Base-by-base conservation (phyloP, 2,888 invertebrate species). In the Leptodirus hochenwartii region DNA sequence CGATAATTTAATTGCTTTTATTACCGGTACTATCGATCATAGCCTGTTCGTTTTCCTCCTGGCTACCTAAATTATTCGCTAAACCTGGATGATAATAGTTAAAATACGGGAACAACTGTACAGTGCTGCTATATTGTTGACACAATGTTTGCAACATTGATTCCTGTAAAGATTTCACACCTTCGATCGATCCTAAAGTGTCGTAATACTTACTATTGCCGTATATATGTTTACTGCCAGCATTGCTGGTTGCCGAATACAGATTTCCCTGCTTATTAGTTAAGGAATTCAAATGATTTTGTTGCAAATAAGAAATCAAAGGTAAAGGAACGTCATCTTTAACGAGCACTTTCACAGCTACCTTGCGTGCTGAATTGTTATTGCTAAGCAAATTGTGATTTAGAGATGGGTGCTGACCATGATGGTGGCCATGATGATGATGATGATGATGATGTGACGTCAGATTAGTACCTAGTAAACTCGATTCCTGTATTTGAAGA, bases 301-400 rank as follows among this genome's bases (percentile, higher is more conserved):
- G 52, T 33, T 53, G 54, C n/a, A n/a, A n/a, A n/a, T n/a, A n/a
- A n/a, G n/a, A n/a, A n/a, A n/a, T n/a, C 17, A 56, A 43, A 34
- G 56, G 56, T 5, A 68, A 51, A 20, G 69, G 71, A 40, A 74
- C 69, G 43, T 82, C 82, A 45, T 85, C 84, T 38, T 82, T 71
- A 2, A 91, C 87, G 30, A 91, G 55, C 0, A 91, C 85, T 55
- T 90, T 87, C 0, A 91, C 88, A 0, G 90, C 88, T 0, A 90
- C 90, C 51, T 85, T 75, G 41, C 85, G 69, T 0, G 79, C 80
- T 9, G 20, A 8, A 31, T 30, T 36, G 39, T 69, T 74, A 35
- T 67, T 64, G 16, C 64, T 69, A 9, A 74, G 52, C 55, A 74
- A 58, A 1, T 66, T 69, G 30, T 67, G 66, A n/a, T n/a, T n/a